Evolutionary conservation across 2,113 vertebrate genomes (phyloP).

Genomic region (Mastomys natalensis): DNA sequence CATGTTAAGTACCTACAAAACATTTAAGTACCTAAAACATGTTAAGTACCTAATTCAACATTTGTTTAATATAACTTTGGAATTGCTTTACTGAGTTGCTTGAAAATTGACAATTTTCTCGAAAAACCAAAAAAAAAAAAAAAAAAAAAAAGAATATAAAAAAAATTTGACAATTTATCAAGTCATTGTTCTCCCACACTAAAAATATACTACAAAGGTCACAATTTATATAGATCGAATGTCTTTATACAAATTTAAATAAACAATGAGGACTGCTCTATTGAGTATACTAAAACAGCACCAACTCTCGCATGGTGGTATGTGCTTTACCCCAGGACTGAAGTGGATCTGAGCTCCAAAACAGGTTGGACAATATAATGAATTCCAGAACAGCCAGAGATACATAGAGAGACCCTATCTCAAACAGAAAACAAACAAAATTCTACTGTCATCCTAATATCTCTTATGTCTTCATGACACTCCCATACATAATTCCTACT

Average conservation of each 20-base stretch:
- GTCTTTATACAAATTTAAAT: neutral
- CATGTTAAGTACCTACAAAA: neutral
- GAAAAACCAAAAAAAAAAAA: too few relatives aligned
- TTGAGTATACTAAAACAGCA: neutral
- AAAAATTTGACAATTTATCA: neutral
- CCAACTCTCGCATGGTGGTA: neutral
- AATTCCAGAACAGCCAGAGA: neutral
- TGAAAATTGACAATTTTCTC: too few relatives aligned
- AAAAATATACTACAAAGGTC: conserved; percentile 47
- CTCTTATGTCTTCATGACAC: neutral
- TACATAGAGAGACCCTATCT: neutral
- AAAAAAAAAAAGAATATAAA: too few relatives aligned
- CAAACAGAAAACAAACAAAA: too few relatives aligned
- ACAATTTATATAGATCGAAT: neutral
- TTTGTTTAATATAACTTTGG: neutral
- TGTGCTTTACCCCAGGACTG: neutral
- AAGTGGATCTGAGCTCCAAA: neutral
- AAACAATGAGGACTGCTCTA: neutral
- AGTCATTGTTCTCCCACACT: neutral
- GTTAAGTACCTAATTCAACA: too few relatives aligned
- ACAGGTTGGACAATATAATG: neutral
- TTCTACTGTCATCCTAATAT: neutral
- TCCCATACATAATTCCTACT: neutral
- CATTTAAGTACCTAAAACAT: too few relatives aligned
- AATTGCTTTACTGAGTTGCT: neutral